phyloP scores from a whole-genome alignment of 1,140 invertebrate genomes.

The Drosophila simulans region DNA sequence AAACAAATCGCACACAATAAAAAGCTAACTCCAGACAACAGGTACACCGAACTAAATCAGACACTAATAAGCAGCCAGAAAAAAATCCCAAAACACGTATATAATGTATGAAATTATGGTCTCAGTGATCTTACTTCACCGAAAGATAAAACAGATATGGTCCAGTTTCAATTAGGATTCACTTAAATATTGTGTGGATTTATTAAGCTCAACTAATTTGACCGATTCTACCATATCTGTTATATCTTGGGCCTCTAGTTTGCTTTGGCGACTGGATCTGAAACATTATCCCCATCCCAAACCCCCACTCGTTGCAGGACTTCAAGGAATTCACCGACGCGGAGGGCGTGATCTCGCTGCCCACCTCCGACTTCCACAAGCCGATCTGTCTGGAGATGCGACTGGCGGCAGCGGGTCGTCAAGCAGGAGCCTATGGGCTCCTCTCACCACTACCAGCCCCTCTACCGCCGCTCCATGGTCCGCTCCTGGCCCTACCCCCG shows the following conservation, averaged over 20 bases:
- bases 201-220: no score
- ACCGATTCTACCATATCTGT: not conserved
- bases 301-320: constrained; percentile 86
- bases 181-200: no score
- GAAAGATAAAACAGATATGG: not conserved
- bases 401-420: constrained; percentile 70
- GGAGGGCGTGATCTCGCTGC: constrained; percentile 92
- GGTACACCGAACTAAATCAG: constrained; percentile 31
- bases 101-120: not conserved
- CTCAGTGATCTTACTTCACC: not conserved
- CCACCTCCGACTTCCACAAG: constrained; percentile 91
- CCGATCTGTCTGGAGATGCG: constrained; percentile 92
- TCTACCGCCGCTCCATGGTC: constrained; percentile 17
- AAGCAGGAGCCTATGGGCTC: constrained; percentile 67
- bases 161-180: not conserved
- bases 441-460: constrained; percentile 32
- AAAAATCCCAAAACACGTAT: constrained; percentile 11
- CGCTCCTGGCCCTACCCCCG: constrained; percentile 32
- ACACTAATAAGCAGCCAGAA: constrained; percentile 32
- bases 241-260: not conserved
- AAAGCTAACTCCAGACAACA: constrained; percentile 26
- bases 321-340: constrained; percentile 95
- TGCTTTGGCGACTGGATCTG: not conserved
- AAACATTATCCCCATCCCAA: not conserved
- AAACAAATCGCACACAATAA: constrained; percentile 17